Percentiles rank a stretch among this genome's conserved stretches.
These are phyloP conservation scores for Microplitis deprimator DNA, from an alignment of 2,888 invertebrate genomes.

Conservation along the genomic window DNA sequence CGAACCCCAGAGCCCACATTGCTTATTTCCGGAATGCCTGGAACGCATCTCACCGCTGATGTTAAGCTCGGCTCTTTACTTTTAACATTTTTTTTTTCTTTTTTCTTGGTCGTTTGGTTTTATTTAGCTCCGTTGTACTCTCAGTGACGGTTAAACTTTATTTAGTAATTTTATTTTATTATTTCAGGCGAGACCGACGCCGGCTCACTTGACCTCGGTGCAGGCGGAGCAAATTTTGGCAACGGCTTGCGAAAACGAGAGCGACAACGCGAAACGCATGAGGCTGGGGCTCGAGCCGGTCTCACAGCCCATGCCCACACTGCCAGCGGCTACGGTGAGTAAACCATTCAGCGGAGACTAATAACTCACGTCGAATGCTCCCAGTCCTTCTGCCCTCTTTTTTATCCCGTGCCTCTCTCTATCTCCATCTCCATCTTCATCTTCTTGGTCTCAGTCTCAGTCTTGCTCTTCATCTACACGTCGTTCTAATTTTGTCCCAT, in stretches of 20 bases:
- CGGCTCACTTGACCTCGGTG: constrained; percentile 96
- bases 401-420: constrained; percentile 31
- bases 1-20: neutral
- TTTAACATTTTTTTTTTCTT: constrained; percentile 27
- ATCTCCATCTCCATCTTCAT: constrained; percentile 38
- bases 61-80: constrained; percentile 9
- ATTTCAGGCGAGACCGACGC: constrained; percentile 89
- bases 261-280: constrained; percentile 97
- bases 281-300: constrained; percentile 95
- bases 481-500: constrained; percentile 51
- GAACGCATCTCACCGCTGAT: neutral
- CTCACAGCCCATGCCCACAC: constrained; percentile 88
- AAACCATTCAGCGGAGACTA: constrained; percentile 38
- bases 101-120: constrained; percentile 17
- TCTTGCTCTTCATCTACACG: constrained; percentile 44
- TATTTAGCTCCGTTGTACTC: constrained; percentile 13
- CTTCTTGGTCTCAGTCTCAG: constrained; percentile 36
- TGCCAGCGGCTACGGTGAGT: constrained; percentile 78
- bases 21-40: constrained; percentile 37
- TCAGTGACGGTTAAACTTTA: constrained; percentile 12
- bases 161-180: constrained; percentile 44
- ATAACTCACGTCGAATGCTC: constrained; percentile 36
- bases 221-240: constrained; percentile 97
- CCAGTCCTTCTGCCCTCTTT: constrained; percentile 17
- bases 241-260: constrained; percentile 97